A percentile compares a stretch with the other conserved stretches of the same genome.
Evolutionary conservation across 2,113 vertebrate species (phyloP).

Genomic region (Brevimyrus niger): DNA sequence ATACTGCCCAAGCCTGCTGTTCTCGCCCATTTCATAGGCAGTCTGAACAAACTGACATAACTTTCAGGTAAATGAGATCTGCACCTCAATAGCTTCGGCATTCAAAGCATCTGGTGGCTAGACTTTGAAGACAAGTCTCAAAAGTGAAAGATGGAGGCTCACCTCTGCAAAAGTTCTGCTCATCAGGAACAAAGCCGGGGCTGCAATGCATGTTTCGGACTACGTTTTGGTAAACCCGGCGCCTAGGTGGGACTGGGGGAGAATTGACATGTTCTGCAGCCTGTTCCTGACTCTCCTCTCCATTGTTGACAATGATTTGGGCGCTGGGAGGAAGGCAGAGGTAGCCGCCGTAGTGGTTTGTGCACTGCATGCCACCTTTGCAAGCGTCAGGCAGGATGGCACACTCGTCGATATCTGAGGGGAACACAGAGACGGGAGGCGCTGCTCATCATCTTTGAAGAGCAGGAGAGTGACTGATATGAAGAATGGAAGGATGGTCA

Average conservation of each 20-base stretch:
- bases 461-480: neutral
- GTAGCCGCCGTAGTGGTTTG: constrained; percentile 97
- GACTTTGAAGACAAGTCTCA: neutral
- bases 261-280: neutral
- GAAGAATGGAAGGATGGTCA: neutral
- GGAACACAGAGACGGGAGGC: neutral
- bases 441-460: neutral
- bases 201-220: constrained; percentile 61
- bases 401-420: constrained; percentile 92
- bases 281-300: constrained; percentile 33
- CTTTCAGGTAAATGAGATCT: neutral
- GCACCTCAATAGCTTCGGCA: neutral
- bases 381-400: constrained; percentile 82
- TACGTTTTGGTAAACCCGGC: neutral
- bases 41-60: neutral
- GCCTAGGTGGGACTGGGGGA: neutral
- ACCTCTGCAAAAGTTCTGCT: constrained; percentile 92
- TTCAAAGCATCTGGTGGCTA: neutral
- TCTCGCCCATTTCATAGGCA: neutral
- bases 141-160: constrained; percentile 38
- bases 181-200: constrained; percentile 73
- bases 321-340: constrained; percentile 95
- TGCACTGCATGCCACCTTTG: constrained; percentile 98
- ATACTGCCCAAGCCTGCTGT: neutral
- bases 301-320: constrained; percentile 83